These are phyloP conservation scores for Hycleus cichorii DNA, from an alignment of 1,140 invertebrate species.

Conservation along the genomic window DNA sequence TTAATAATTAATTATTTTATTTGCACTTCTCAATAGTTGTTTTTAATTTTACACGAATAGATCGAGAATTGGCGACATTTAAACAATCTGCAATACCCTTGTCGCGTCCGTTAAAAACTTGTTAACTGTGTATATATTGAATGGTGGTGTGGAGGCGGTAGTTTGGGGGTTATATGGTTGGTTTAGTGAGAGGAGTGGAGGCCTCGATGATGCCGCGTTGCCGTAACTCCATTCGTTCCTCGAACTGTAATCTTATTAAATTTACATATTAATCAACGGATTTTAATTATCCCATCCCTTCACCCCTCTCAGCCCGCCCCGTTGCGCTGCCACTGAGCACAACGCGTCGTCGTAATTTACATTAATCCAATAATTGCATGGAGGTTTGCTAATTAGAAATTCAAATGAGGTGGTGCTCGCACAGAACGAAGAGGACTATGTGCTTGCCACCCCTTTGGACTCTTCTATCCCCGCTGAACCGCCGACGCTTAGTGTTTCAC, in stretches of 20 bases:
- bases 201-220: slow-evolving; percentile 3
- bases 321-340: slow-evolving; percentile 37
- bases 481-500: slow-evolving; percentile 22
- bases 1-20: no score
- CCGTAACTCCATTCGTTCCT: slow-evolving; percentile 47
- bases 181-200: slow-evolving; percentile 1
- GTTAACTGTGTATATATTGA: slow-evolving; percentile 12
- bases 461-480: slow-evolving; percentile 9
- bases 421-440: slow-evolving; percentile 33
- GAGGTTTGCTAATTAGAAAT: slow-evolving; percentile 87
- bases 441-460: slow-evolving; percentile 34
- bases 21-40: background rate
- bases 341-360: slow-evolving; percentile 77
- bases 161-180: slow-evolving; percentile 1
- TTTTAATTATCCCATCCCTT: slow-evolving; percentile 75
- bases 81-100: slow-evolving; percentile 6
- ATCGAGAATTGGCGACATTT: background rate
- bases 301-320: slow-evolving; percentile 22
- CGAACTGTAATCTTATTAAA: slow-evolving; percentile 90
- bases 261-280: slow-evolving; percentile 97
- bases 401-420: slow-evolving; percentile 74
- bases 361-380: slow-evolving; percentile 91
- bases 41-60: background rate
- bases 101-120: slow-evolving; percentile 14
- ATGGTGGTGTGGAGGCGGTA: slow-evolving; percentile 5